phyloP scores from a whole-genome alignment of 2,113 vertebrate species.

The Marmota monax region DNA sequence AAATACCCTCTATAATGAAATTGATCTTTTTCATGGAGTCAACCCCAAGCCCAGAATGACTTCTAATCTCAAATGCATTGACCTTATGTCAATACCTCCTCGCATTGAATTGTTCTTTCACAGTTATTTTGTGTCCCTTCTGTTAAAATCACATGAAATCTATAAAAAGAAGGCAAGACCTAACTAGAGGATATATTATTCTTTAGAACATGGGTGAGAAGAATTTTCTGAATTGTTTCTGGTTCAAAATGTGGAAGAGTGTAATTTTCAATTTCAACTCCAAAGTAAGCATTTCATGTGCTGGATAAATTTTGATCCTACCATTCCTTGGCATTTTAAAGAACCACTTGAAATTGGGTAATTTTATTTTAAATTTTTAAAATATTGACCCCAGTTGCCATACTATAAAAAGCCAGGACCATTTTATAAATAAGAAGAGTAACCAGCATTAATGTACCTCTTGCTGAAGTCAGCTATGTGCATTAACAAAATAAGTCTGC shows the following conservation, averaged over 20 bases:
- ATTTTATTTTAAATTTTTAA: conserved; percentile 74
- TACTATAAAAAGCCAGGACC: conserved; percentile 47
- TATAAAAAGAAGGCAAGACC: conserved; percentile 72
- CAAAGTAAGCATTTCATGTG: conserved; percentile 75
- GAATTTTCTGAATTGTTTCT: conserved; percentile 77
- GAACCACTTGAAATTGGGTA: conserved; percentile 75
- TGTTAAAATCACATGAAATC: conserved; percentile 71
- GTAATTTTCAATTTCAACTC: conserved; percentile 70
- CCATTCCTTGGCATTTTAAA: conserved; percentile 75
- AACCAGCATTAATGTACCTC: conserved; percentile 54
- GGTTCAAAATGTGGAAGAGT: conserved; percentile 67
- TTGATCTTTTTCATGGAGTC: conserved; percentile 81
- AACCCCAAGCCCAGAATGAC: conserved; percentile 65
- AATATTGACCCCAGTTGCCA: conserved; percentile 50
- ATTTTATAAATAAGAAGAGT: conserved; percentile 71
- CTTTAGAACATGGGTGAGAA: conserved; percentile 70
- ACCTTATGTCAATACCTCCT: conserved; percentile 82
- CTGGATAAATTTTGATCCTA: conserved; percentile 76
- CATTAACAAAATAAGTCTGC: conserved; percentile 57
- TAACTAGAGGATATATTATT: conserved; percentile 79
- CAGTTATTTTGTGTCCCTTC: conserved; percentile 75
- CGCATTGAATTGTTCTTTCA: conserved; percentile 80
- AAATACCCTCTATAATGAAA: conserved; percentile 76
- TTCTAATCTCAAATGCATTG: conserved; percentile 72
- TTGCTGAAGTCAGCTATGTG: conserved; percentile 63